These are phyloP conservation scores for Petrocephalus zakoni DNA, from an alignment of 2,113 vertebrate species.

Conservation along the genomic window DNA sequence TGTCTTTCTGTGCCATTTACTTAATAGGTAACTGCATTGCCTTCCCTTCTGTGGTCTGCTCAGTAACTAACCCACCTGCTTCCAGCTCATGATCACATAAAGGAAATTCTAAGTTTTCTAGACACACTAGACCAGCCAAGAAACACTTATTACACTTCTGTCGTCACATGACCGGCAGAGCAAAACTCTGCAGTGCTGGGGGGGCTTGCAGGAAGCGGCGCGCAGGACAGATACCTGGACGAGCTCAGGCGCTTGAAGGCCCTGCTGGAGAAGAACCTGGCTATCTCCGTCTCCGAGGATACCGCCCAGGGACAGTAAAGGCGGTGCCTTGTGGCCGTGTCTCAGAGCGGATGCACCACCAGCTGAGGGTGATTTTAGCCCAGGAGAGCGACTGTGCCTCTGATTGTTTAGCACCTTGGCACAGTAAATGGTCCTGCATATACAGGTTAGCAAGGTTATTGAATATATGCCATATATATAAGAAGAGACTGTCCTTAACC, in stretches of 20 bases:
- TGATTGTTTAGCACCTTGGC: background rate
- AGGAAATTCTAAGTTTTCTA: background rate
- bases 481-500: background rate
- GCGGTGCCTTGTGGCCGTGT: background rate
- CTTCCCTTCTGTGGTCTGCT: background rate
- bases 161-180: constrained; percentile 47
- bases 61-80: background rate
- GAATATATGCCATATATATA: background rate
- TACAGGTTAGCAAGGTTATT: background rate
- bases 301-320: background rate
- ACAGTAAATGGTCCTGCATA: background rate
- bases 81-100: background rate
- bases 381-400: background rate
- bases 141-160: background rate
- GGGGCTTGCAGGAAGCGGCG: constrained; percentile 44
- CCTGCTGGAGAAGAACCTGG: constrained; percentile 54
- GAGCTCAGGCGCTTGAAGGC: constrained; percentile 58
- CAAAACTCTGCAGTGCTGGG: constrained; percentile 59
- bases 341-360: background rate
- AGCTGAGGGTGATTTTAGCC: background rate
- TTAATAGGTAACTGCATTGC: constrained; percentile 53
- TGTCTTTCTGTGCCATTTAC: constrained; percentile 62
- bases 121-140: background rate
- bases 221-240: constrained; percentile 48
- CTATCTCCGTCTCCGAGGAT: constrained; percentile 29